Conservation (phyloP, 2,888 invertebrate species). For the Apamea crenata region DNA sequence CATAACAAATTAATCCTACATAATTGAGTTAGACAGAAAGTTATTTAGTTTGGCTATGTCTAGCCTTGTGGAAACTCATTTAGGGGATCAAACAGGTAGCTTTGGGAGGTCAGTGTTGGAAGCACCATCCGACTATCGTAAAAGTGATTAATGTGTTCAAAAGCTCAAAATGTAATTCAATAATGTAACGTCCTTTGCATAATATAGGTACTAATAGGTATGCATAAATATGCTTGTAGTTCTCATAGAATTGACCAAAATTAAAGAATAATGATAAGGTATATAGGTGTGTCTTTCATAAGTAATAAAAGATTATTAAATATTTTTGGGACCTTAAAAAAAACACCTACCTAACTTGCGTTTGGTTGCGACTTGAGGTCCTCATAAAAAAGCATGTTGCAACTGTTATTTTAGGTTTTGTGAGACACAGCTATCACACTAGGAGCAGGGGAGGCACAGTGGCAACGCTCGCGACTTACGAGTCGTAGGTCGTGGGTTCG, state of each 20-base stretch:
- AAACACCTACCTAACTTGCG: not conserved
- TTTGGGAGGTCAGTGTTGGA: slow-evolving; percentile 40
- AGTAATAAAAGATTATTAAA: too few species aligned
- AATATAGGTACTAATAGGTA: not conserved
- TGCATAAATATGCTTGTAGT: not conserved
- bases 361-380: not conserved
- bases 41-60: slow-evolving; percentile 37
- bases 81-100: slow-evolving; percentile 56
- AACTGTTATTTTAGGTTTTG: not conserved
- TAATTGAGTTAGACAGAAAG: slow-evolving; percentile 46
- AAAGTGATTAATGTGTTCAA: slow-evolving; percentile 58
- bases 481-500: not conserved
- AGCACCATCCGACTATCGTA: slow-evolving; percentile 30
- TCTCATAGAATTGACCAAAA: not conserved
- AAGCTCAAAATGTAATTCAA: slow-evolving; percentile 52
- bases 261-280: not conserved
- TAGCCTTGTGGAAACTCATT: slow-evolving; percentile 59
- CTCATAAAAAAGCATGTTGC: not conserved
- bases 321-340: not conserved
- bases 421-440: not conserved
- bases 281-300: too few species aligned
- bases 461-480: not conserved
- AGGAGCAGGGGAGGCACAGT: not conserved
- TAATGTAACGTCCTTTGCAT: slow-evolving; percentile 22
- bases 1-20: slow-evolving; percentile 50